Conservation (phyloP, 35 echinoderm and acorn worm species). For the Strongylocentrotus purpuratus region DNA sequence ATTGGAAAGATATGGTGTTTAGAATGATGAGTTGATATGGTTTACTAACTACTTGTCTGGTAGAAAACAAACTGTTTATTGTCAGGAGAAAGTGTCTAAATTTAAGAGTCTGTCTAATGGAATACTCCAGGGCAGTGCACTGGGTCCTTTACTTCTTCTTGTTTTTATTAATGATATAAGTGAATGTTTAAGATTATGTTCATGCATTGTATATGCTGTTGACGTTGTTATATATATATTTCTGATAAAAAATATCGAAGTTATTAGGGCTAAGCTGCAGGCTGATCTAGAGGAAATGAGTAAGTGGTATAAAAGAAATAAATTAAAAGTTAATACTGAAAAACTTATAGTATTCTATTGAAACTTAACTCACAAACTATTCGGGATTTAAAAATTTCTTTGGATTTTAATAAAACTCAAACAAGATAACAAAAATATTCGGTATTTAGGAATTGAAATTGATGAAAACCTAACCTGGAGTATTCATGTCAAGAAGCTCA, state of each 20-base stretch:
- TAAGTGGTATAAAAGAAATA: conserved; percentile 7
- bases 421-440: too few relatives aligned
- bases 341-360: too few relatives aligned
- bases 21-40: too few relatives aligned
- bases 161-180: too few relatives aligned
- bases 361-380: too few relatives aligned
- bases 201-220: neutral
- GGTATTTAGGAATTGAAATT: too few relatives aligned
- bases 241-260: neutral
- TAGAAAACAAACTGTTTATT: too few relatives aligned
- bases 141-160: neutral
- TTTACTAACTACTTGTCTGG: too few relatives aligned
- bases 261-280: neutral
- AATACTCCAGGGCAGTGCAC: neutral
- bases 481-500: too few relatives aligned
- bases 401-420: too few relatives aligned
- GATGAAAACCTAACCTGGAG: too few relatives aligned
- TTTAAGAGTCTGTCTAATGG: neutral
- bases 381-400: too few relatives aligned
- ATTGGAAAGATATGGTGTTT: conserved; percentile 31
- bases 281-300: neutral
- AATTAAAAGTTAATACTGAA: neutral
- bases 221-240: neutral
- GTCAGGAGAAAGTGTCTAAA: neutral
- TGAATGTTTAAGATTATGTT: neutral